phyloP scores from a whole-genome alignment of 2,113 vertebrate genomes.

The Burhinus oedicnemus region DNA sequence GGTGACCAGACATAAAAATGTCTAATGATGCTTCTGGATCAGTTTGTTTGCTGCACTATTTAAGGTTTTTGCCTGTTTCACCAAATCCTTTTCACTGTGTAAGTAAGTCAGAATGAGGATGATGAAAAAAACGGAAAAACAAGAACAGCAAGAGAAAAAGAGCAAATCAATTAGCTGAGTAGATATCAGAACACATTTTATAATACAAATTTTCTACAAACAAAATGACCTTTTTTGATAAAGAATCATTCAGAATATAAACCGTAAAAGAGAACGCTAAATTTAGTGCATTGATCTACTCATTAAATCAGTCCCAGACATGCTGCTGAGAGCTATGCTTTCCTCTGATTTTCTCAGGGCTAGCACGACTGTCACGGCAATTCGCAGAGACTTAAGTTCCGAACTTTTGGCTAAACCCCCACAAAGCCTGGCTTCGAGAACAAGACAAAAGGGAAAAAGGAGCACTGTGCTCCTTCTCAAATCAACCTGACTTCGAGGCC shows the following conservation, averaged over 20 bases:
- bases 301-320: background rate
- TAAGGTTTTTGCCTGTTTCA: conserved; percentile 97
- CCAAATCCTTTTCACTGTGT: conserved; percentile 93
- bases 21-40: conserved; percentile 90
- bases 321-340: fast-evolving
- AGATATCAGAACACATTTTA: background rate
- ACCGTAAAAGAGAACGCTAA: background rate
- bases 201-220: background rate
- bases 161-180: conserved; percentile 60
- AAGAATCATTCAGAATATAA: fast-evolving
- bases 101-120: conserved; percentile 52
- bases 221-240: background rate
- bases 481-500: fast-evolving
- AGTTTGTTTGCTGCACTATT: conserved; percentile 92
- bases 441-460: too few relatives aligned
- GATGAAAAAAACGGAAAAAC: conserved; percentile 18
- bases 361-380: background rate
- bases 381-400: background rate
- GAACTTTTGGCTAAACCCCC: background rate
- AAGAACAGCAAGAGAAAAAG: conserved; percentile 68
- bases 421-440: background rate
- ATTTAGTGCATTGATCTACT: fast-evolving
- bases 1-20: conserved; percentile 60
- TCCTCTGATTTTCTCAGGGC: too few relatives aligned
- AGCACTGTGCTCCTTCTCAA: background rate